These are phyloP conservation scores for Centropus unirufus DNA, from an alignment of 2,113 vertebrate species.

Conservation along the genomic window DNA sequence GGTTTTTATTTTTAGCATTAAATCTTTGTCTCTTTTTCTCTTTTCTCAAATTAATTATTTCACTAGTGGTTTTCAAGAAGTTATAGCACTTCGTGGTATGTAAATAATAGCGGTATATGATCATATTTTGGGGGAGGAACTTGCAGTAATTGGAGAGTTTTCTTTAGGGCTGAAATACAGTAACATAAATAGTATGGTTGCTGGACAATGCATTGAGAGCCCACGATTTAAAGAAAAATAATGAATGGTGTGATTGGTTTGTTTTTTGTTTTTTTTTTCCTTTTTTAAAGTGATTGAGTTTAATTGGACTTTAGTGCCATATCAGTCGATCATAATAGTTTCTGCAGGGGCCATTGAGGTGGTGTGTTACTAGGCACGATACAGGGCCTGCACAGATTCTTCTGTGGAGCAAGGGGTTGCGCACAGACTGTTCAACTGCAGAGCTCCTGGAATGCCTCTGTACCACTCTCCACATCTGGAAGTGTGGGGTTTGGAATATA, in stretches of 20 bases:
- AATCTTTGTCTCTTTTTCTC: background rate
- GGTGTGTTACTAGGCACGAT: background rate
- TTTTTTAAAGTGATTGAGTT: background rate
- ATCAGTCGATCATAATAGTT: background rate
- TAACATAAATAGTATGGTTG: background rate
- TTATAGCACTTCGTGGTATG: background rate
- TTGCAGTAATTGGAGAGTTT: background rate
- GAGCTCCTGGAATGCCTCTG: no score
- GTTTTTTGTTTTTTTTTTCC: background rate
- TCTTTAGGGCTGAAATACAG: background rate
- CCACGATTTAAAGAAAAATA: background rate
- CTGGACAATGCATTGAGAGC: background rate
- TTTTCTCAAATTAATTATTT: background rate
- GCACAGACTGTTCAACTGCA: no score
- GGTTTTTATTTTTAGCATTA: background rate
- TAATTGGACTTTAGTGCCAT: background rate
- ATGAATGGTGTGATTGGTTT: background rate
- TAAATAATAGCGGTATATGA: background rate
- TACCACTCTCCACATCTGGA: no score
- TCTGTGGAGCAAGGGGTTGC: no score
- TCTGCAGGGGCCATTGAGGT: background rate
- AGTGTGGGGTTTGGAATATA: no score
- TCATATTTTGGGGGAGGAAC: background rate
- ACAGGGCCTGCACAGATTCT: background rate
- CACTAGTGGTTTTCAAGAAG: background rate